Percentiles rank a stretch among this genome's conserved stretches.
These are phyloP conservation scores for Crioceris asparagi DNA, from an alignment of 2,888 invertebrate species.

Conservation along the genomic window DNA sequence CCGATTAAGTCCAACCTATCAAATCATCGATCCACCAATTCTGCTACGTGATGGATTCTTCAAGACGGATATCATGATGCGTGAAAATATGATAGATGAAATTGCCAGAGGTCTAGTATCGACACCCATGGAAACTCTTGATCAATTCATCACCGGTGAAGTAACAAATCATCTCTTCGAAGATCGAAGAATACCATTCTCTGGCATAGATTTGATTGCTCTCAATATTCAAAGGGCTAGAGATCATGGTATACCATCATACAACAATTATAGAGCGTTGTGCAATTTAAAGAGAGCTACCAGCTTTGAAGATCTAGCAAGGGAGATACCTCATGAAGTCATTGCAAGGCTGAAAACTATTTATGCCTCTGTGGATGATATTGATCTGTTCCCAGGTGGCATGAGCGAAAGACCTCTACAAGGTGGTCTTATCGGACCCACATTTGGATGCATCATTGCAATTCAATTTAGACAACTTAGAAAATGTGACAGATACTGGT, in stretches of 20 bases:
- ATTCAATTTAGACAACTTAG: slow-evolving; percentile 84
- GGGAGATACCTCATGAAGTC: slow-evolving; percentile 78
- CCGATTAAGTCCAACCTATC: slow-evolving; percentile 65
- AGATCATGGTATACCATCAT: slow-evolving; percentile 80
- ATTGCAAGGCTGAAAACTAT: slow-evolving; percentile 68
- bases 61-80: slow-evolving; percentile 73
- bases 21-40: slow-evolving; percentile 75
- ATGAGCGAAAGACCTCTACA: slow-evolving; percentile 81
- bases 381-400: slow-evolving; percentile 92
- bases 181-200: slow-evolving; percentile 77
- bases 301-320: slow-evolving; percentile 74
- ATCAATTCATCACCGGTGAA: slow-evolving; percentile 89
- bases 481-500: slow-evolving; percentile 93
- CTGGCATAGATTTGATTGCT: slow-evolving; percentile 86
- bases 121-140: slow-evolving; percentile 86
- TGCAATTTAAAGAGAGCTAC: slow-evolving; percentile 81
- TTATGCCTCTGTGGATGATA: slow-evolving; percentile 86
- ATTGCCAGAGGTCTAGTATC: slow-evolving; percentile 74
- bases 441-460: slow-evolving; percentile 89
- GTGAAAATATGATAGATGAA: slow-evolving; percentile 68
- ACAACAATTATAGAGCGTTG: slow-evolving; percentile 82
- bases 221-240: slow-evolving; percentile 78
- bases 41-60: slow-evolving; percentile 83
- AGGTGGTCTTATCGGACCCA: slow-evolving; percentile 88
- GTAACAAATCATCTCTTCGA: slow-evolving; percentile 93